phyloP scores from a whole-genome alignment of 2,113 vertebrate species.

The Hemiprocne comata region DNA sequence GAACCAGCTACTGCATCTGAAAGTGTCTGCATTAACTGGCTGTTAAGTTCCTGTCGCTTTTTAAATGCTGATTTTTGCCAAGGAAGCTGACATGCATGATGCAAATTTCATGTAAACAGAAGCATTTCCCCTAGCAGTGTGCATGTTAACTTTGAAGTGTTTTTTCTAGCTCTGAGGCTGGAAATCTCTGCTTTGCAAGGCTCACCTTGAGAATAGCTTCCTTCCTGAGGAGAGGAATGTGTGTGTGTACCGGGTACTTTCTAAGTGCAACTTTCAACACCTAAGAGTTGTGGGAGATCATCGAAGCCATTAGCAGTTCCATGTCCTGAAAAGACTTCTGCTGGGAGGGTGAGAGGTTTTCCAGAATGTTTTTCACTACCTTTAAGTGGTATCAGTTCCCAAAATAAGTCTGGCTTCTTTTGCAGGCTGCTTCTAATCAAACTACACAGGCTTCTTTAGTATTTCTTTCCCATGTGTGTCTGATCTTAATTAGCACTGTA shows the following conservation, averaged over 20 bases:
- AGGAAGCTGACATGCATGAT: constrained; percentile 4
- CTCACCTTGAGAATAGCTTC: neutral
- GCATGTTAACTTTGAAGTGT: neutral
- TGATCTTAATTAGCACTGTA: neutral
- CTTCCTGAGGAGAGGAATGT: constrained; percentile 40
- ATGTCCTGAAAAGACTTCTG: neutral
- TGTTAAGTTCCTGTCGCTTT: constrained; percentile 13
- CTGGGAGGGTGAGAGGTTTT: neutral
- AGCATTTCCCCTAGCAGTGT: neutral
- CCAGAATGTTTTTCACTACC: neutral
- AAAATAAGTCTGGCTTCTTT: neutral
- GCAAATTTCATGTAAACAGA: neutral
- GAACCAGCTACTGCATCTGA: neutral
- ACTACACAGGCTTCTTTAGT: neutral
- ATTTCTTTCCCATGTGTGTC: neutral
- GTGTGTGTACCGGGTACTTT: neutral
- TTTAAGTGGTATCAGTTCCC: neutral
- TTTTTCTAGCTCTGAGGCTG: constrained; percentile 16
- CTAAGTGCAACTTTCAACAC: constrained; percentile 31
- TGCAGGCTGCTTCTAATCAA: neutral
- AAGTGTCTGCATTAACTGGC: neutral
- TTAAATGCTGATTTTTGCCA: constrained; percentile 28
- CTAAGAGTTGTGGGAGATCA: neutral
- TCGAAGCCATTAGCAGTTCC: constrained; percentile 35
- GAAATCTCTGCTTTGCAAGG: neutral